Conservation (phyloP, 1,140 invertebrate species). For the Drosophila micromelanica region DNA sequence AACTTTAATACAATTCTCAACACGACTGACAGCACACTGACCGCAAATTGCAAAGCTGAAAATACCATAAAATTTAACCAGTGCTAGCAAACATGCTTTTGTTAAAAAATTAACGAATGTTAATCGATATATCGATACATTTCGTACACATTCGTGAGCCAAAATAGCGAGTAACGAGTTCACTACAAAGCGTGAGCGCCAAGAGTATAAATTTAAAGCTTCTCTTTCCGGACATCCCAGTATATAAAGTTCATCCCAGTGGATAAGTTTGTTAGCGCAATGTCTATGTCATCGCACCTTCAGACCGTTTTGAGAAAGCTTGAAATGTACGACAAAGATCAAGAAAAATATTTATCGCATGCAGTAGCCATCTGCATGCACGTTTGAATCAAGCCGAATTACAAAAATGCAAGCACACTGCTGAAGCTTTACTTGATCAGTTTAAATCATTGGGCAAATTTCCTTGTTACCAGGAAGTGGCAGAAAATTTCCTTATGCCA, state of each 20-base stretch:
- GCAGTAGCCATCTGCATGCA: slow-evolving; percentile 18
- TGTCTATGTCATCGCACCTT: slow-evolving; percentile 9
- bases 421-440: background rate
- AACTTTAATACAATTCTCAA: slow-evolving; percentile 46
- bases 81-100: slow-evolving; percentile 4
- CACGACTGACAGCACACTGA: slow-evolving; percentile 33
- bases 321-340: slow-evolving; percentile 11
- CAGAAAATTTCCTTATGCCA: background rate
- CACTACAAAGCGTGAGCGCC: background rate
- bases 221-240: background rate
- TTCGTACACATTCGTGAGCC: background rate
- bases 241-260: background rate
- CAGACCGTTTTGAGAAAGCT: slow-evolving; percentile 19
- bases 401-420: background rate
- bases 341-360: slow-evolving; percentile 10
- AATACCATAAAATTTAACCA: slow-evolving; percentile 7
- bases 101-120: background rate
- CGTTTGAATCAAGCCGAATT: too few relatives aligned
- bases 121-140: slow-evolving; percentile 8
- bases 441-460: background rate
- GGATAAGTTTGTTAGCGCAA: background rate
- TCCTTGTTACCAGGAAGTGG: background rate
- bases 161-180: background rate
- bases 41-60: slow-evolving; percentile 1
- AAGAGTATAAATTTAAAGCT: slow-evolving; percentile 1